Percentiles rank a stretch among this genome's conserved stretches.
Conservation (phyloP, 1,140 invertebrate genomes). For the Ectropis grisescens region DNA sequence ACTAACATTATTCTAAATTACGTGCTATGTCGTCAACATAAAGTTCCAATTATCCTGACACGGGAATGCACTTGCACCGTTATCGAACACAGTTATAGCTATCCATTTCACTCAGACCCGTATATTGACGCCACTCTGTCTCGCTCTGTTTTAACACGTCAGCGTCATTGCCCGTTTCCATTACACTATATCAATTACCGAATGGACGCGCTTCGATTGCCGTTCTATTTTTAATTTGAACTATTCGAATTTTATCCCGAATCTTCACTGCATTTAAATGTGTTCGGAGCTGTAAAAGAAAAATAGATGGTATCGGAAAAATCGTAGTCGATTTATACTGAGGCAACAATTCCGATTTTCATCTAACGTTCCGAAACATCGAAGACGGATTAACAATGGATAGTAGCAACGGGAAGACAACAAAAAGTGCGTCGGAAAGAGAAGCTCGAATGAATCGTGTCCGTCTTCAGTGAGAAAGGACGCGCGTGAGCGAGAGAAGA, state of each 20-base stretch:
- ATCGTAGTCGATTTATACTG: conserved; percentile 55
- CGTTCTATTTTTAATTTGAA: conserved; percentile 1
- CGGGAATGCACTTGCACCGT: conserved; percentile 38
- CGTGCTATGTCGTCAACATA: conserved; percentile 31
- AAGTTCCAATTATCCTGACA: conserved; percentile 48
- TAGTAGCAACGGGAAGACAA: conserved; percentile 23
- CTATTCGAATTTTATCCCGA: no score
- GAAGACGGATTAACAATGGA: conserved; percentile 60
- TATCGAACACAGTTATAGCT: conserved; percentile 22
- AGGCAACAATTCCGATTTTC: conserved; percentile 59
- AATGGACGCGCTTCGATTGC: conserved; percentile 4
- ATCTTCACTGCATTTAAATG: no score
- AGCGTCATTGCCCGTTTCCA: conserved; percentile 58
- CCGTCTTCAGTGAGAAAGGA: conserved; percentile 52
- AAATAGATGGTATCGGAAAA: conserved; percentile 33
- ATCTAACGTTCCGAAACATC: conserved; percentile 56
- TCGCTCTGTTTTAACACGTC: conserved; percentile 52
- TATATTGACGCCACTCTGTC: conserved; percentile 27
- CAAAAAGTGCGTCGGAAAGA: conserved; percentile 56
- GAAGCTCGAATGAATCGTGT: conserved; percentile 54
- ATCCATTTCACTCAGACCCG: conserved; percentile 37
- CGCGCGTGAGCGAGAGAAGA: conserved; percentile 41
- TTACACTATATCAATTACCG: conserved; percentile 63
- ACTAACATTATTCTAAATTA: conserved; percentile 18
- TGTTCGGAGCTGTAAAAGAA: conserved; percentile 42